phyloP scores from a whole-genome alignment of 2,113 vertebrate genomes.

The Epinephelus moara region DNA sequence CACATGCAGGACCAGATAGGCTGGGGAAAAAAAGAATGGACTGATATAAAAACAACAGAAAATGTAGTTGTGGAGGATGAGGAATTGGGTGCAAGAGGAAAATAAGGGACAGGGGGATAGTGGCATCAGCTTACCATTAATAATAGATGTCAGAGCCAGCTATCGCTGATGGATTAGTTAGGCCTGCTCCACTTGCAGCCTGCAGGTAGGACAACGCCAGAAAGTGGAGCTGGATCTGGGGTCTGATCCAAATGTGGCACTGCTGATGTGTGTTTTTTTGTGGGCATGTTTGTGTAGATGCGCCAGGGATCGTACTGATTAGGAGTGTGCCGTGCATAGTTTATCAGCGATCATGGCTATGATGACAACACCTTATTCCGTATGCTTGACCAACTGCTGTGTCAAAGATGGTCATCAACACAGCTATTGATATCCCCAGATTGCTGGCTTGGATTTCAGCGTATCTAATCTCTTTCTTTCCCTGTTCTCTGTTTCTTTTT shows the following conservation, averaged over 20 bases:
- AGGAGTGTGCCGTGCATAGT: slow-evolving; percentile 14
- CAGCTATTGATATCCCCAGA: slow-evolving; percentile 62
- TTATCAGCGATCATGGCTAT: slow-evolving; percentile 20
- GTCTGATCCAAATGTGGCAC: slow-evolving; percentile 57
- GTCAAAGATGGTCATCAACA: slow-evolving; percentile 63
- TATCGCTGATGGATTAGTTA: slow-evolving; percentile 79
- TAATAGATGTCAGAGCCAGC: slow-evolving; percentile 80
- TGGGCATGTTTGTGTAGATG: slow-evolving; percentile 14
- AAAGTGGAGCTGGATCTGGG: slow-evolving; percentile 72
- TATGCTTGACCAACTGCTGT: slow-evolving; percentile 55
- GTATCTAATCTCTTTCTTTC: slow-evolving; percentile 66
- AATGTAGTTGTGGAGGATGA: slow-evolving; percentile 52
- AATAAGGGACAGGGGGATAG: slow-evolving; percentile 52
- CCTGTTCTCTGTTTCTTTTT: slow-evolving; percentile 38
- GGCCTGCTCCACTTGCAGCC: slow-evolving; percentile 75
- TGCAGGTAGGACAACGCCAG: slow-evolving; percentile 66
- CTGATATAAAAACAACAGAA: slow-evolving; percentile 36
- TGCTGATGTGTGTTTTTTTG: slow-evolving; percentile 18
- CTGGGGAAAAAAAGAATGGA: slow-evolving; percentile 20
- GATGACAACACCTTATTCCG: slow-evolving; percentile 51
- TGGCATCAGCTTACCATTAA: slow-evolving; percentile 81
- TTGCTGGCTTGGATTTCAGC: slow-evolving; percentile 71
- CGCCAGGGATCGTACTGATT: slow-evolving; percentile 1
- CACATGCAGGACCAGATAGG: slow-evolving; percentile 2
- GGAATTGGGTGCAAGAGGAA: slow-evolving; percentile 54